Base-by-base conservation (phyloP, 2,888 invertebrate genomes). In the Saturnia pavonia region DNA sequence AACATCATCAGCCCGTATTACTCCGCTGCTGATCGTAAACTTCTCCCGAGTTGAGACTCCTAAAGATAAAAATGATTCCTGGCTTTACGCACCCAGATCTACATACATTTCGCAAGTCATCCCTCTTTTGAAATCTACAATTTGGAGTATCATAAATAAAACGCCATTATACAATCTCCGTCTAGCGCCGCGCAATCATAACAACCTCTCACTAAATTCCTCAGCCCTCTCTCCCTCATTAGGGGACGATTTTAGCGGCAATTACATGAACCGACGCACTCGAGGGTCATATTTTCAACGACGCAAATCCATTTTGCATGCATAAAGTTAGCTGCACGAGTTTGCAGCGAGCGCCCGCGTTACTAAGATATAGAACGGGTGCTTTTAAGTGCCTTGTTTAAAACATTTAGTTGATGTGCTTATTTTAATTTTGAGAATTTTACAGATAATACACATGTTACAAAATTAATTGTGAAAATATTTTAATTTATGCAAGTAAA, bases 211-310 rank as follows among this genome's bases (percentile, higher is more conserved):
- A 73, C 73, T 27, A 73, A 74, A 74, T 70, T 72, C 71, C 40
- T 34, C 75, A 71, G 73, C 72, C 72, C 78, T 78, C 75, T 80
- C 78, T 82, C 78, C 79, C 89, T 90, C 90, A 91, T 91, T 91
- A 91, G 84, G 80, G 80, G 83, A 84, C 85, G 84, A 87, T 88
- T 87, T 88, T 86, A 85, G 82, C 83, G 80, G 86, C 90, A 91
- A 91, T 92, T 92, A 92, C 90, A 90, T 87, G 80, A 82, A 89
- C 85, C 87, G 85, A 80, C 82, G 82, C 88, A 88, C 89, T 89
- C 87, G 75, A 82, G 84, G 82, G n/a, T n/a, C 87, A 87, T 90
- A 89, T 89, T 90, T 89, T 85, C 85, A 79, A 79, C 81, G 82
- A 83, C 80, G 84, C 82, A 87, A 90, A 90, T 87, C 87, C 85